These are phyloP conservation scores for Diarsia brunnea DNA, from an alignment of 2,888 invertebrate species.

Conservation along the genomic window DNA sequence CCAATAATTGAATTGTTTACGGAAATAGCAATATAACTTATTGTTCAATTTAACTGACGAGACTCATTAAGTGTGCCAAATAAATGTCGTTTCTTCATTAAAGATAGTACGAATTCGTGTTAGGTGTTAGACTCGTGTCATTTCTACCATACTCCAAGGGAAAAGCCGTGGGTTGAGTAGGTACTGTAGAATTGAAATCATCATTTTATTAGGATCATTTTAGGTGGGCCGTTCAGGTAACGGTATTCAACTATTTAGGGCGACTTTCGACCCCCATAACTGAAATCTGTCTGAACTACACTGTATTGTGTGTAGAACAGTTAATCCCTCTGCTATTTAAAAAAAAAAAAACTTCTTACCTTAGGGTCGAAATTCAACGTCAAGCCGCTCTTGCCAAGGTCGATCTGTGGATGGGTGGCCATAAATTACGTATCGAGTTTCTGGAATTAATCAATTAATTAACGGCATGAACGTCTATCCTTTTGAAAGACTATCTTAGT, in stretches of 20 bases:
- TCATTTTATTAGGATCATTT: too few species aligned
- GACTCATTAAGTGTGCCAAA: conserved; percentile 21
- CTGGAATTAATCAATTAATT: too few species aligned
- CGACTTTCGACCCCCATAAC: not conserved
- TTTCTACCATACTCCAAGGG: not conserved
- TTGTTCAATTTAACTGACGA: conserved; percentile 39
- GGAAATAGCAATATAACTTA: conserved; percentile 77
- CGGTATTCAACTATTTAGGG: too few species aligned
- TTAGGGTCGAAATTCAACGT: not conserved
- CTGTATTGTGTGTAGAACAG: not conserved
- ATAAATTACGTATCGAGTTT: not conserved
- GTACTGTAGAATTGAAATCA: not conserved
- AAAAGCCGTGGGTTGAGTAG: not conserved
- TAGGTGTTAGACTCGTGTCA: not conserved
- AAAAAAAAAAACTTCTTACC: not conserved
- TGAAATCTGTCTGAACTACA: not conserved
- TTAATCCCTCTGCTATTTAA: not conserved
- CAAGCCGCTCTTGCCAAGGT: not conserved
- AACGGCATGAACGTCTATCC: not conserved
- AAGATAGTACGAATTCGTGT: not conserved
- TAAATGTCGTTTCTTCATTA: not conserved
- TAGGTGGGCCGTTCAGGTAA: too few species aligned
- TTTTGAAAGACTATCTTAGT: not conserved
- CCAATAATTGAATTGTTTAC: conserved; percentile 78
- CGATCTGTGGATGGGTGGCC: not conserved